These are phyloP conservation scores for Cordilura impudica DNA, from an alignment of 2,888 invertebrate species.

Conservation along the genomic window DNA sequence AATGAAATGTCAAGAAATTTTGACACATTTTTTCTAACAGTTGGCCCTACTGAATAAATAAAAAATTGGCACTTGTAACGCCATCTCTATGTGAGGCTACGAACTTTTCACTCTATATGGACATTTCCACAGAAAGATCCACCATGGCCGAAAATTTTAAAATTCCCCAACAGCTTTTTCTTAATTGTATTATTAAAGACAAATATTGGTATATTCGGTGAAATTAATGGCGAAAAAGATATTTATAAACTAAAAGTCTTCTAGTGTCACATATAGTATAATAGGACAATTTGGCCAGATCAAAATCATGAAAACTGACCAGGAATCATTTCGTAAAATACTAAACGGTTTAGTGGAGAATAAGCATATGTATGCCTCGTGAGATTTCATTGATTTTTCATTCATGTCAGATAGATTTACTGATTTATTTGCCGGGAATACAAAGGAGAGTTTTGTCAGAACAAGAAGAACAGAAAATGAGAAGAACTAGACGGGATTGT, in stretches of 20 bases:
- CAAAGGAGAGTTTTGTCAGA: slow-evolving; percentile 78
- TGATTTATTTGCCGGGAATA: slow-evolving; percentile 81
- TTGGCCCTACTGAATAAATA: too few relatives aligned
- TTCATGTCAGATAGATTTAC: slow-evolving; percentile 89
- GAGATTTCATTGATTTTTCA: slow-evolving; percentile 88
- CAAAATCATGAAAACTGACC: slow-evolving; percentile 88
- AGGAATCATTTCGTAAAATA: slow-evolving; percentile 88
- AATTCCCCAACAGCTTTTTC: too few relatives aligned
- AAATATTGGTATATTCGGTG: slow-evolving; percentile 93
- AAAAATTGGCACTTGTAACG: too few relatives aligned
- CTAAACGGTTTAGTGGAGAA: slow-evolving; percentile 91
- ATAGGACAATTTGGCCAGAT: slow-evolving; percentile 85
- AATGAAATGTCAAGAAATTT: too few relatives aligned
- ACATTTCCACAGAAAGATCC: too few relatives aligned
- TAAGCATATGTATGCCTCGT: slow-evolving; percentile 83
- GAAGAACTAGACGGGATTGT: slow-evolving; percentile 84
- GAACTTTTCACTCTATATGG: too few relatives aligned
- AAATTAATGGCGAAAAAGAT: slow-evolving; percentile 94
- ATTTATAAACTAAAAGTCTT: slow-evolving; percentile 93
- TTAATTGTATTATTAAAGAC: too few relatives aligned
- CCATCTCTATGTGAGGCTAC: too few relatives aligned
- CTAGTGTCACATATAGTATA: slow-evolving; percentile 90
- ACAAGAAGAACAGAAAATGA: slow-evolving; percentile 80
- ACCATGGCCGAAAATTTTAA: too few relatives aligned
- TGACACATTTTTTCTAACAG: too few relatives aligned